Evolutionary conservation across 2,888 invertebrate species (phyloP), one percentile per base, ranked within the genome.

Genomic region (Drosophila diplacantha): DNA sequence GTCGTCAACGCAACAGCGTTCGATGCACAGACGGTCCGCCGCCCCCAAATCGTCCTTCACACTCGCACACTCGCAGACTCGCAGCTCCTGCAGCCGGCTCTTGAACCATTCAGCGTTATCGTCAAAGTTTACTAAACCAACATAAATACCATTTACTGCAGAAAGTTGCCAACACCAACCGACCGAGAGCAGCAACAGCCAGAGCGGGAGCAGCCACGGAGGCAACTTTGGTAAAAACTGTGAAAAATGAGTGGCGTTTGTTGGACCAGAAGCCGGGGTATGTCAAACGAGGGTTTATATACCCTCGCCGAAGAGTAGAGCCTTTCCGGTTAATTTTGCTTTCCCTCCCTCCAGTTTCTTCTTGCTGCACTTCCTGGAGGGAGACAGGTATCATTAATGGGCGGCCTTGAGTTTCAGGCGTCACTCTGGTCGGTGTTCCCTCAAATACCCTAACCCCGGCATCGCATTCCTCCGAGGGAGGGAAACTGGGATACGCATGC

Each of bases 91-190:
- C 47, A 51, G 62, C 46, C 46, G 35, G 62, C 61, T 51, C 41
- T 61, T 60, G 51, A 62, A 61, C 62, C 61, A 61, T 52, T 55
- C 54, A 51, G 37, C 68, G 52, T 78, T 78, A 78, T 78, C 77
- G 77, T 72, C 77, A 79, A 80, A 80, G 83, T 80, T 80, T 80
- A 77, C 83, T 82, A 80, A 80, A 77, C 79, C 79, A 77, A 80
- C 79, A 80, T 82, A 80, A 80, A 80, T 82, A 82, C 79, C 79
- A 82, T 80, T 80, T 80, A 79, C 82, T 82, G 78, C 80, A 80
- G 60, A 81, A 81, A 82, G 80, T 81, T 79, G 59, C 65, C 68
- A 70, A 44, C 66, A 52, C 64, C 73, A 67, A 39, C 80, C 76
- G 57, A 69, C 31, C 41, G 55, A 41, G 34, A 58, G 35, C 44